Percentiles rank a stretch among this genome's conserved stretches.
phyloP scores from a whole-genome alignment of 2,113 vertebrate genomes.

The Halcyon senegalensis region DNA sequence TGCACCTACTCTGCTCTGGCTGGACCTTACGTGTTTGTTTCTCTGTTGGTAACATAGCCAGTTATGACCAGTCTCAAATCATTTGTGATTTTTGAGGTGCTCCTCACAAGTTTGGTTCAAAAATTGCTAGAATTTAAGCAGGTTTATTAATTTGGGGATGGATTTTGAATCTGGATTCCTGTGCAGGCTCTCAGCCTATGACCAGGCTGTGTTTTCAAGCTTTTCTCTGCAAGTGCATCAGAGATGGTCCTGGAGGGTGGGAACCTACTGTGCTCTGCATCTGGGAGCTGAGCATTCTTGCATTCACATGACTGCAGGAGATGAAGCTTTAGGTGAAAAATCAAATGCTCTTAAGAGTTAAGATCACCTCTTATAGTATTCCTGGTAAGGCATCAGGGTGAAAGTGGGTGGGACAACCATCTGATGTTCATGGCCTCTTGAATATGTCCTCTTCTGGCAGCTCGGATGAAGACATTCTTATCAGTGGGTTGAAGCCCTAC shows the following conservation, averaged over 20 bases:
- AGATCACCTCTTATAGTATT: neutral
- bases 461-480: conserved; percentile 89
- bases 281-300: neutral
- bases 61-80: neutral
- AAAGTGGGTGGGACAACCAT: neutral
- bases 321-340: neutral
- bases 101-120: neutral
- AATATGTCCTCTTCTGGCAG: conserved; percentile 65
- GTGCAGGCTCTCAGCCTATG: neutral
- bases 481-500: conserved; percentile 91
- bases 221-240: neutral
- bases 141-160: neutral
- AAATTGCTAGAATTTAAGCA: neutral
- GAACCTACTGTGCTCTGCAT: neutral
- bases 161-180: neutral
- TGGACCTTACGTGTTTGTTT: neutral
- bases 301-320: neutral
- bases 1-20: neutral
- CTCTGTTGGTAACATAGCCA: neutral
- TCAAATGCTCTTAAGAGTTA: neutral
- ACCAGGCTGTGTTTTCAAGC: neutral
- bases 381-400: neutral
- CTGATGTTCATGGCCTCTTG: neutral
- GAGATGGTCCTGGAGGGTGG: neutral
- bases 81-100: neutral